phyloP scores from a whole-genome alignment of 53 echinoderm and acorn worm genomes.

The Holothuria leucospilota region DNA sequence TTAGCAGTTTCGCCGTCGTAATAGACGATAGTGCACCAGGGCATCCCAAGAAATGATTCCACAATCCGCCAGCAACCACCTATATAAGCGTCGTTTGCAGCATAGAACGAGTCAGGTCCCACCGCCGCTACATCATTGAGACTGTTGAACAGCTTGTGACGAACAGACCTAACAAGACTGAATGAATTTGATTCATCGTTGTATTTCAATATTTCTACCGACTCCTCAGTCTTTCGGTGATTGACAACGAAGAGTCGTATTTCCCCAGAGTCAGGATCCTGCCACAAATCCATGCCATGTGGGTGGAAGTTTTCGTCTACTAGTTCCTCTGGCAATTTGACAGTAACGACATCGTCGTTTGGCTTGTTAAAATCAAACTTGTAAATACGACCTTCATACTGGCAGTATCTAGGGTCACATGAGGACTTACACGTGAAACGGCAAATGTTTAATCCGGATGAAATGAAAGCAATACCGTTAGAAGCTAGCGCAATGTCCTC shows the following conservation, averaged over 20 bases:
- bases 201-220: constrained; percentile 23
- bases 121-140: constrained; percentile 15
- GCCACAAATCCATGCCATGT: not conserved
- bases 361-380: constrained; percentile 12
- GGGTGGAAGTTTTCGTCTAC: not conserved
- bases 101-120: constrained; percentile 40
- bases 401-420: not conserved
- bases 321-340: not conserved
- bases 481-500: constrained; percentile 25
- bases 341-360: not conserved
- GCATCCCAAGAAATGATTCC: constrained; percentile 45
- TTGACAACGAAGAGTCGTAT: constrained; percentile 22
- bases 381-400: not conserved
- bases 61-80: not conserved
- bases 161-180: not conserved
- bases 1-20: constrained; percentile 56
- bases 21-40: constrained; percentile 62
- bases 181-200: constrained; percentile 10
- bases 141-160: not conserved
- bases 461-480: constrained; percentile 28
- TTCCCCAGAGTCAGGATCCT: not conserved
- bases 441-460: constrained; percentile 6
- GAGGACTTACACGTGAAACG: not conserved
- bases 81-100: constrained; percentile 10
- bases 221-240: not conserved